Conservation (phyloP, 1,140 invertebrate genomes). For the Drosophila watanabei region DNA sequence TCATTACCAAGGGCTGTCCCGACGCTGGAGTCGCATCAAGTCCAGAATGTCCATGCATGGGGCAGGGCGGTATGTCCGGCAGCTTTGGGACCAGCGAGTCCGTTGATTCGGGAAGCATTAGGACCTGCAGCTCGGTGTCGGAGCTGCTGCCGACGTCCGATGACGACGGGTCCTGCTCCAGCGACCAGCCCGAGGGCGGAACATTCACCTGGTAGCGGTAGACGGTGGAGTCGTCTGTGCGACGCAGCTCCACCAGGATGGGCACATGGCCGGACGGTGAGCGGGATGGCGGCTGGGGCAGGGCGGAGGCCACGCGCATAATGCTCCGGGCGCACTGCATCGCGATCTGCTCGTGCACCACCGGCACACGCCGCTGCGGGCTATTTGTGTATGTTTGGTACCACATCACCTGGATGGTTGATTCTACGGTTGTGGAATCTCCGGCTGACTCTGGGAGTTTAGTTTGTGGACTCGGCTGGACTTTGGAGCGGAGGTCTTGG, state of each 20-base stretch:
- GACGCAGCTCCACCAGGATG: conserved; percentile 62
- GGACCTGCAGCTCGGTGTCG: conserved; percentile 1
- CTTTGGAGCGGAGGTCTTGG: conserved; percentile 15
- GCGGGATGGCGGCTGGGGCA: conserved; percentile 57
- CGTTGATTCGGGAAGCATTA: conserved; percentile 8
- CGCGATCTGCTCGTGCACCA: conserved; percentile 61
- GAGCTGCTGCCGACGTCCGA: neutral
- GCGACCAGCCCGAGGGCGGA: conserved; percentile 6
- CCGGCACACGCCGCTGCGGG: conserved; percentile 13
- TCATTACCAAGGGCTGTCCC: conserved; percentile 22
- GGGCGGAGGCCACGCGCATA: conserved; percentile 28
- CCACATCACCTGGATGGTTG: conserved; percentile 35
- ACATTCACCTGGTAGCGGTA: conserved; percentile 66
- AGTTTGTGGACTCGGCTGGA: conserved; percentile 4
- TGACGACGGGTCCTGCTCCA: neutral
- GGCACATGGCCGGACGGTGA: conserved; percentile 48
- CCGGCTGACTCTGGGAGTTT: neutral
- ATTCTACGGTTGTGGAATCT: neutral
- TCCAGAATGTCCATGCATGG: conserved; percentile 26
- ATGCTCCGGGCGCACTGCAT: conserved; percentile 62
- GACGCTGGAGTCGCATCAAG: neutral
- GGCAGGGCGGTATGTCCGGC: conserved; percentile 21
- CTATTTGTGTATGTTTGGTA: conserved; percentile 20
- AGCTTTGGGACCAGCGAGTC: neutral
- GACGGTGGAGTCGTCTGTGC: conserved; percentile 36